These are phyloP conservation scores for Melanerpes formicivorus DNA, from an alignment of 2,113 vertebrate genomes.

Conservation along the genomic window DNA sequence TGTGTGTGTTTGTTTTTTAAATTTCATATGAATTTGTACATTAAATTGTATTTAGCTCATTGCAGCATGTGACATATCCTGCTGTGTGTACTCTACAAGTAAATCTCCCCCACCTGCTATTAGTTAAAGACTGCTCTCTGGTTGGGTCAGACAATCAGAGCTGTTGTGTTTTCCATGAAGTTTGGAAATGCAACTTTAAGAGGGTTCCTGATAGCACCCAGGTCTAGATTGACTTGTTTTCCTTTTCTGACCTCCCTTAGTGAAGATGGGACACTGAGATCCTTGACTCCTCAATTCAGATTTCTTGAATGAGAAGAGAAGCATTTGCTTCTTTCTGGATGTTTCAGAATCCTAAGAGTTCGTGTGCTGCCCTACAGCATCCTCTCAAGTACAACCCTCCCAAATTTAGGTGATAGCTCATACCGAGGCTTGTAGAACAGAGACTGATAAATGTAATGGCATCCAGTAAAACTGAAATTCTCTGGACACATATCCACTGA, in stretches of 20 bases:
- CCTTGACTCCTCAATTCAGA: accelerated
- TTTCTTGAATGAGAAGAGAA: background rate
- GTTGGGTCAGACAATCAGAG: accelerated
- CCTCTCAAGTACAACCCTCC: background rate
- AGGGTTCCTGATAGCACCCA: too few species aligned
- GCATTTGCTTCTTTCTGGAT: background rate
- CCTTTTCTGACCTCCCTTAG: background rate
- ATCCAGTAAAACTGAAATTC: background rate
- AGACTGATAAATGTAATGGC: background rate
- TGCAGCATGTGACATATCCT: accelerated
- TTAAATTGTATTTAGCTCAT: background rate
- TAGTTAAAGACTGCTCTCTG: background rate
- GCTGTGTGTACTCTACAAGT: background rate
- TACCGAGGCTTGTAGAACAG: background rate
- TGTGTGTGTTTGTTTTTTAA: accelerated
- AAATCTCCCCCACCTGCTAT: background rate
- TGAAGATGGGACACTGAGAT: accelerated
- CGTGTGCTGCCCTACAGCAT: background rate
- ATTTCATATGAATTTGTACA: background rate
- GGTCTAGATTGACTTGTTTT: background rate
- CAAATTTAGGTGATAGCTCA: accelerated
- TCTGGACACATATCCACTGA: background rate
- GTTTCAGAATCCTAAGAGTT: background rate
- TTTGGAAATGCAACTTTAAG: background rate
- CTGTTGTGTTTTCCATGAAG: background rate